phyloP scores from a whole-genome alignment of 2,113 vertebrate genomes.

The Psettodes erumei region DNA sequence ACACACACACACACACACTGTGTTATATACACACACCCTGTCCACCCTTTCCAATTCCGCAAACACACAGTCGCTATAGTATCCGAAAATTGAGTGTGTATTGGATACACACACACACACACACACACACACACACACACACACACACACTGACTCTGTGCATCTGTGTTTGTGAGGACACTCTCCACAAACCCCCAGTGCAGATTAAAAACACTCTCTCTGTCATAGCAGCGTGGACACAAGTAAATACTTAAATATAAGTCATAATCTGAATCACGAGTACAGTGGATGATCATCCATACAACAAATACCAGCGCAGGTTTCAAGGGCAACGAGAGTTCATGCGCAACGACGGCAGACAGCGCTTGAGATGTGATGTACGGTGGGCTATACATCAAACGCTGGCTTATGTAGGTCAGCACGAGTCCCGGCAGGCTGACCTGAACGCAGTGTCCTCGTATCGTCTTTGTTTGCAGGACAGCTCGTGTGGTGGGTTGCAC shows the following conservation, averaged over 20 bases:
- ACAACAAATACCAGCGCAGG: slow-evolving; percentile 5
- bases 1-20: slow-evolving; percentile 14
- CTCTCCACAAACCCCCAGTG: neutral
- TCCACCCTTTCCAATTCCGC: slow-evolving; percentile 10
- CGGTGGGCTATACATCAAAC: slow-evolving; percentile 33
- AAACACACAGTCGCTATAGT: slow-evolving; percentile 6
- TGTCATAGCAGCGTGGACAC: neutral
- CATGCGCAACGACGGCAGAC: slow-evolving; percentile 9
- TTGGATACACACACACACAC: slow-evolving; percentile 1
- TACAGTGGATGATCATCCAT: neutral
- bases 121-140: neutral
- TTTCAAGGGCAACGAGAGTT: slow-evolving; percentile 30
- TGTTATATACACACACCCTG: slow-evolving; percentile 23
- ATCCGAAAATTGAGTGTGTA: neutral
- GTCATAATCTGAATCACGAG: neutral
- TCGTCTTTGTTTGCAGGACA: slow-evolving; percentile 8
- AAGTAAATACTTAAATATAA: neutral
- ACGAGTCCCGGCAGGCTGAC: slow-evolving; percentile 15
- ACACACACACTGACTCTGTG: neutral
- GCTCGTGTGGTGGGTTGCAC: neutral
- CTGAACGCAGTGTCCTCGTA: slow-evolving; percentile 11
- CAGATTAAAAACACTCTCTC: neutral
- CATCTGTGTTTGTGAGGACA: too few species aligned
- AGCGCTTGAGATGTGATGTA: slow-evolving; percentile 12
- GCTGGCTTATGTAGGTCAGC: slow-evolving; percentile 27